Percentiles rank a stretch among this genome's conserved stretches.
phyloP scores from a whole-genome alignment of 2,888 invertebrate species.

The Sthenelais limicola region DNA sequence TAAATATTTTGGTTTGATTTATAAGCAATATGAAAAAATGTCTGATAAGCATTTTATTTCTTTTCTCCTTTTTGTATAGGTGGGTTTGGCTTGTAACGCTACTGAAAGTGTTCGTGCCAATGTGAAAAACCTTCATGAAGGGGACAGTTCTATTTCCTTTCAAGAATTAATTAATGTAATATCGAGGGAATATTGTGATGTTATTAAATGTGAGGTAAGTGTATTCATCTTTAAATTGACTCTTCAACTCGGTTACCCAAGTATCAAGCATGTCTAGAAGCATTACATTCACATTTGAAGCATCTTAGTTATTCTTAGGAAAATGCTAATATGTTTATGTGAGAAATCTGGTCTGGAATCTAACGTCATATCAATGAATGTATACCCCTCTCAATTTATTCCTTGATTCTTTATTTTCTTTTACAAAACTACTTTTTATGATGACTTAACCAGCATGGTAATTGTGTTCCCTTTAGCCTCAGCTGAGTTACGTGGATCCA shows the following conservation, averaged over 20 bases:
- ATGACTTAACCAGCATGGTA: no score
- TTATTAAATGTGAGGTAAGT: neutral
- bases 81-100: slow-evolving; percentile 87
- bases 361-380: no score
- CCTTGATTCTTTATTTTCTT: neutral
- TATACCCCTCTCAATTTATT: no score
- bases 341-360: no score
- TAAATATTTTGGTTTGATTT: no score
- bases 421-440: no score
- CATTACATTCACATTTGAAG: neutral
- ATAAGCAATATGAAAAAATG: no score
- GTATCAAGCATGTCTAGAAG: no score
- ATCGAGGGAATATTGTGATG: neutral
- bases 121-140: slow-evolving; percentile 85
- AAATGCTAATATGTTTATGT: no score
- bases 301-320: no score
- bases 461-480: neutral
- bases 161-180: slow-evolving; percentile 72
- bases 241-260: no score
- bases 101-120: slow-evolving; percentile 87
- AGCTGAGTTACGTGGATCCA: slow-evolving; percentile 46
- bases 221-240: no score
- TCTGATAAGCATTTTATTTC: neutral
- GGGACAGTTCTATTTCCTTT: slow-evolving; percentile 81
- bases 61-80: slow-evolving; percentile 75